Percentiles rank a stretch among this genome's conserved stretches.
Evolutionary conservation across 2,113 vertebrate genomes (phyloP).

Genomic region (Gambusia holbrooki): DNA sequence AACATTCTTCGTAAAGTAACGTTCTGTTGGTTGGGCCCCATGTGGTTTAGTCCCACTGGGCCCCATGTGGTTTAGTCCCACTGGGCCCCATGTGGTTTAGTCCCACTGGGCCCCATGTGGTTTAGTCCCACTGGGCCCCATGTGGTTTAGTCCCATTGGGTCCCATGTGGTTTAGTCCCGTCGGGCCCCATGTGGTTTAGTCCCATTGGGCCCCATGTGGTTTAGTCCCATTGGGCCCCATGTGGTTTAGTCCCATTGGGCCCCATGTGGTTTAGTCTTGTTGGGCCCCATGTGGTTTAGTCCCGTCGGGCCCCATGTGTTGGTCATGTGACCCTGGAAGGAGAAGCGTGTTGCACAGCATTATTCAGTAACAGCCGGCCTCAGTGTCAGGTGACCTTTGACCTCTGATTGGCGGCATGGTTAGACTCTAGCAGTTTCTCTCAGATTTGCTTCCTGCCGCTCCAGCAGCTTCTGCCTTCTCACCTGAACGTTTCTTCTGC

Average conservation of each 20-base stretch:
- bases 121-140: too few species aligned
- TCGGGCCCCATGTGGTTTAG: too few species aligned
- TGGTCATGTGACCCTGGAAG: slow-evolving; percentile 33
- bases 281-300: too few species aligned
- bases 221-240: too few species aligned
- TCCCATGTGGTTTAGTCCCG: too few species aligned
- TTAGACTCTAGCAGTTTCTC: slow-evolving; percentile 5
- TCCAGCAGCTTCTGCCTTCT: neutral
- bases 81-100: slow-evolving; percentile 26
- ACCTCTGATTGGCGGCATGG: slow-evolving; percentile 16
- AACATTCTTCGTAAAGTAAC: too few species aligned
- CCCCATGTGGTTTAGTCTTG: too few species aligned
- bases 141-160: too few species aligned
- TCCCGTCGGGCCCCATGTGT: slow-evolving; percentile 35
- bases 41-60: slow-evolving; percentile 1
- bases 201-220: too few species aligned
- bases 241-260: too few species aligned
- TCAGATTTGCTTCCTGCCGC: neutral
- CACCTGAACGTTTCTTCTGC: neutral
- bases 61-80: slow-evolving; percentile 16
- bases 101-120: too few species aligned
- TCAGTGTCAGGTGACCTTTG: slow-evolving; percentile 12
- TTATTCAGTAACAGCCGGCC: slow-evolving; percentile 23
- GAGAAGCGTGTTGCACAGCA: slow-evolving; percentile 48
- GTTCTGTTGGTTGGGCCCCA: too few species aligned